Percentiles rank a stretch among this genome's conserved stretches.
Evolutionary conservation across 1,140 invertebrate genomes (phyloP).

Genomic region (Trichogramma pretiosum): DNA sequence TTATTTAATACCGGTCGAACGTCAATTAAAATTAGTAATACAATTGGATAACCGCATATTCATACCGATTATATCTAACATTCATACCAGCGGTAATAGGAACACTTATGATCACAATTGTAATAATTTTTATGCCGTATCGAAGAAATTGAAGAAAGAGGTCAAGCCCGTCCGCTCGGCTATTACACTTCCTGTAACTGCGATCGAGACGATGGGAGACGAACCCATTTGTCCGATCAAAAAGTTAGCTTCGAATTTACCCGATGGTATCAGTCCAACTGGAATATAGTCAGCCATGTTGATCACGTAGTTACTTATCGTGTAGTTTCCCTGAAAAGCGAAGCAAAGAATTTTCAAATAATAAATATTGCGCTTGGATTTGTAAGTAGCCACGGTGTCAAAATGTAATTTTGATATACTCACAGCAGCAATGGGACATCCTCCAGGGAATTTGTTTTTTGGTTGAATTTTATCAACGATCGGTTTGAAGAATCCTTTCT

Average conservation of each 20-base stretch:
- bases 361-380: not conserved
- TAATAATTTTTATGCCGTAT: no score
- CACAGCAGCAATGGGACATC: slow-evolving; percentile 4
- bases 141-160: no score
- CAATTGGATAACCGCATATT: no score
- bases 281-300: not conserved
- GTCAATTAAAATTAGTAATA: no score
- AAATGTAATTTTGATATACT: not conserved
- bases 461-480: not conserved
- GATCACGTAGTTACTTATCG: not conserved
- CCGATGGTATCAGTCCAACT: not conserved
- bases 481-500: not conserved
- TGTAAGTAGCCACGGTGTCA: not conserved
- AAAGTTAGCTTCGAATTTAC: not conserved
- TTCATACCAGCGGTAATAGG: no score
- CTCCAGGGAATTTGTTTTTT: not conserved
- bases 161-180: no score
- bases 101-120: no score
- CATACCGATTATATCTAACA: no score
- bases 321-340: slow-evolving; percentile 1
- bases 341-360: no score
- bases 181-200: not conserved
- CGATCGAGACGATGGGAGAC: not conserved
- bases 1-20: no score
- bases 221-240: not conserved